phyloP scores from a whole-genome alignment of 2,888 invertebrate species.

The Pasiphila rectangulata region DNA sequence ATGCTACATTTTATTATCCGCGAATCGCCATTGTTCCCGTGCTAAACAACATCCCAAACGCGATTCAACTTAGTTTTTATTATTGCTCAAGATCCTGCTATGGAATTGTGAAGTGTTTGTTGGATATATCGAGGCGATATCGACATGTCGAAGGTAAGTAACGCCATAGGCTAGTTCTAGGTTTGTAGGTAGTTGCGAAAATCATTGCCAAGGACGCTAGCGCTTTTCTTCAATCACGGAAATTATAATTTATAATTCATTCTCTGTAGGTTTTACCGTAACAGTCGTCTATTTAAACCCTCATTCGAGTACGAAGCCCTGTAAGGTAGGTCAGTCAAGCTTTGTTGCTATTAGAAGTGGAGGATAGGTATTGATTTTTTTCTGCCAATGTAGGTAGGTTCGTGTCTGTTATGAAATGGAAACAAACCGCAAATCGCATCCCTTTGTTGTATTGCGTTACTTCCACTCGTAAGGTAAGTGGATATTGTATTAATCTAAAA shows the following conservation, averaged over 20 bases:
- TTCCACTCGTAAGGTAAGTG: background rate
- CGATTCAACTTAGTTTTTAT: constrained; percentile 20
- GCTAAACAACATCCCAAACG: constrained; percentile 28
- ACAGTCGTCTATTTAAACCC: background rate
- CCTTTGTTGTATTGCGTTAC: constrained; percentile 11
- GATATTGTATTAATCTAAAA: background rate
- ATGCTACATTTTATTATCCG: constrained; percentile 58
- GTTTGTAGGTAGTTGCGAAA: constrained; percentile 56
- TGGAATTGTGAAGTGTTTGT: constrained; percentile 55
- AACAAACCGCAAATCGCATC: constrained; percentile 14
- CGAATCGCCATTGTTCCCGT: constrained; percentile 49
- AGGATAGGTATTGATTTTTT: constrained; percentile 17
- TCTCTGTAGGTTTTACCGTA: background rate
- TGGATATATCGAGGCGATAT: constrained; percentile 40
- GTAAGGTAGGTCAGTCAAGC: constrained; percentile 19
- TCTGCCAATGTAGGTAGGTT: constrained; percentile 6
- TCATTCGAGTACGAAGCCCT: too few species aligned
- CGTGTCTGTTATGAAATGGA: constrained; percentile 13
- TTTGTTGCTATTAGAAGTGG: constrained; percentile 4
- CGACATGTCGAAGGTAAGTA: constrained; percentile 75
- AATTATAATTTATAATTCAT: constrained; percentile 2
- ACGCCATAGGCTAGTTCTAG: constrained; percentile 35
- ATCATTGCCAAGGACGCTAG: constrained; percentile 49
- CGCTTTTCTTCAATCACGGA: constrained; percentile 12
- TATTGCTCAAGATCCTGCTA: constrained; percentile 23